Evolutionary conservation across 2,888 invertebrate species (phyloP), one percentile per base, ranked within the genome.

Genomic region (Drosophila ezoana): DNA sequence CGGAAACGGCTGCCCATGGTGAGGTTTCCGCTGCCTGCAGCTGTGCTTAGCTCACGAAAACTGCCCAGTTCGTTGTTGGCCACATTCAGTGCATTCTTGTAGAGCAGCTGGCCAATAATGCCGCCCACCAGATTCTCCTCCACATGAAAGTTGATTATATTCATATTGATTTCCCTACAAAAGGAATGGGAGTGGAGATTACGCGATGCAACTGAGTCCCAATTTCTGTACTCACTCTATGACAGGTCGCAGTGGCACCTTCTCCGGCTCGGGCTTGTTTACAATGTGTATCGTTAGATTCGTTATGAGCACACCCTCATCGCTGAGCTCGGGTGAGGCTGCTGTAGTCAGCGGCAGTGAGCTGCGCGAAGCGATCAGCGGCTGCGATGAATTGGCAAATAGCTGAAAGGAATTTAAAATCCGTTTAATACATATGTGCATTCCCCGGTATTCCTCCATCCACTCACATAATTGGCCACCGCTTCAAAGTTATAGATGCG

Each of bases 221-320:
- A 4, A 11, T 40, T 20, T 38, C 3, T 1, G 2, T 41, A 90
- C 90, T 88, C 66, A 91, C 91, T 92, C 91, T 48, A 91, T 91
- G 13, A 91, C 91, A 1, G 91, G 91, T 11, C 88, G 76, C 6
- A 91, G 54, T 86, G 94, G 91, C 5, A 91, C 81, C 91, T 94
- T 94, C 70, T 95, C 78, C 0, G 63, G 94, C 83, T 96, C 95
- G 70, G 95, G 94, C 0, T 95, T 95, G 91, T 95, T 95, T 0
- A 97, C 97, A 10, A 97, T 95, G 82, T 97, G 96, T 52, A 97
- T 95, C 9, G 97, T 96, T 0, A 97, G 95, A 84, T 97, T 97
- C 1, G 97, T 97, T 6, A 95, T 94, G 23, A 97, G 93, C 13
- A 95, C 95, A 20, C 95, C 89, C 62, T 95, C 95, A 52, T 93